phyloP scores from a whole-genome alignment of 1,140 invertebrate genomes.

The Stegodyphus dumicola region DNA sequence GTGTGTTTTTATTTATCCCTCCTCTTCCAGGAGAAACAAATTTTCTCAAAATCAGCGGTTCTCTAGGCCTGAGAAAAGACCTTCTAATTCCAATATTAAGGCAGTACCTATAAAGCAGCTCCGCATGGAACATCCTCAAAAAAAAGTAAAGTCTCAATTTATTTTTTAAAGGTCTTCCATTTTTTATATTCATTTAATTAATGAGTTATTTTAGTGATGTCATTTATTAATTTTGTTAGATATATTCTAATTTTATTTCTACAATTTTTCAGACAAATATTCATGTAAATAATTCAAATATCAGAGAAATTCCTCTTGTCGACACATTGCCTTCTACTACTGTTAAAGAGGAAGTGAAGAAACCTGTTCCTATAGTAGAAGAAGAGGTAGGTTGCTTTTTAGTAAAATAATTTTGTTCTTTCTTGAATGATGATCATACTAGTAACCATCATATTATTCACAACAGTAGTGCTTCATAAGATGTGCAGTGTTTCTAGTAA shows the following conservation, averaged over 20 bases:
- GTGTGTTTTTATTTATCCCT: too few relatives aligned
- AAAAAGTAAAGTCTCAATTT: not conserved
- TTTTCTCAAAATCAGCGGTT: constrained; percentile 1
- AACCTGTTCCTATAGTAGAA: constrained; percentile 26
- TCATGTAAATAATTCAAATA: constrained; percentile 43
- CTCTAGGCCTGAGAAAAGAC: constrained; percentile 26
- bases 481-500: not conserved
- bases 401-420: not conserved
- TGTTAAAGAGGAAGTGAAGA: not conserved
- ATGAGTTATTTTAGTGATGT: not conserved
- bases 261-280: constrained; percentile 32
- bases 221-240: not conserved
- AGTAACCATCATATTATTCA: not conserved
- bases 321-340: constrained; percentile 10
- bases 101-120: constrained; percentile 26
- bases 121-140: constrained; percentile 12
- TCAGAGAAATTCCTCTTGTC: constrained; percentile 47
- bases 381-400: constrained; percentile 26
- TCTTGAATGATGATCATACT: not conserved
- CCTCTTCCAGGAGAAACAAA: not conserved
- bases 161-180: not conserved
- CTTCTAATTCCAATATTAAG: constrained; percentile 26
- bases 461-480: not conserved
- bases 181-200: not conserved
- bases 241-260: not conserved